Conservation (phyloP, 1,140 invertebrate genomes). For the Chironomus tepperi region DNA sequence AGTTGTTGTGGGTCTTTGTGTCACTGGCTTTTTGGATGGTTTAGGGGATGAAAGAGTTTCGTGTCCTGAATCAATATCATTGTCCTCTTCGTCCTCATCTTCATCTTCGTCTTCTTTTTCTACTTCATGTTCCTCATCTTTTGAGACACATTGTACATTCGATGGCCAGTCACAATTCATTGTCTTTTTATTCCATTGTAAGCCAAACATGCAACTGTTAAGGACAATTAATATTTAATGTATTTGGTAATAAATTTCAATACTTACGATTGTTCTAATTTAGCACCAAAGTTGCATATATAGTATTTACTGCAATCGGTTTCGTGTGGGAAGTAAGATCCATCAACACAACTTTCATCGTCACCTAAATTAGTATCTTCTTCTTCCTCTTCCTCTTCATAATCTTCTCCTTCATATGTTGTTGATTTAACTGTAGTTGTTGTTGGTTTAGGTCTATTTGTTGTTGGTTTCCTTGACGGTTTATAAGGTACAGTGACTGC, state of each 20-base stretch:
- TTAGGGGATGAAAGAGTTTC: constrained; percentile 27
- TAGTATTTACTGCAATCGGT: constrained; percentile 71
- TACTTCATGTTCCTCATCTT: constrained; percentile 26
- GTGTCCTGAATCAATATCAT: background rate
- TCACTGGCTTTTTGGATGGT: constrained; percentile 26
- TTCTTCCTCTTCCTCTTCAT: constrained; percentile 27
- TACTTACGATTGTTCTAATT: constrained; percentile 46
- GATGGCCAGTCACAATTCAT: constrained; percentile 72
- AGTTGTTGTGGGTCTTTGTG: constrained; percentile 29
- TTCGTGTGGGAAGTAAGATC: constrained; percentile 52
- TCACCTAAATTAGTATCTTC: constrained; percentile 28
- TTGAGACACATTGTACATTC: constrained; percentile 50
- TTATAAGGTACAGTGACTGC: background rate
- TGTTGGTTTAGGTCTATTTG: constrained; percentile 20
- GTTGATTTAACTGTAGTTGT: constrained; percentile 26
- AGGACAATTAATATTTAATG: constrained; percentile 23
- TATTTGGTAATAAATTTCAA: background rate
- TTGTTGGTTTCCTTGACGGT: background rate
- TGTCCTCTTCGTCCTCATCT: background rate
- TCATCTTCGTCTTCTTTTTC: background rate
- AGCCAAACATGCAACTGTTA: constrained; percentile 51
- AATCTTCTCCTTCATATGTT: constrained; percentile 29
- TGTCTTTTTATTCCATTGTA: constrained; percentile 64
- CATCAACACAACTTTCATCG: constrained; percentile 47
- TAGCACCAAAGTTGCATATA: constrained; percentile 61